Base-by-base conservation (phyloP, 1,140 invertebrate species). In the Diabrotica undecimpunctata region DNA sequence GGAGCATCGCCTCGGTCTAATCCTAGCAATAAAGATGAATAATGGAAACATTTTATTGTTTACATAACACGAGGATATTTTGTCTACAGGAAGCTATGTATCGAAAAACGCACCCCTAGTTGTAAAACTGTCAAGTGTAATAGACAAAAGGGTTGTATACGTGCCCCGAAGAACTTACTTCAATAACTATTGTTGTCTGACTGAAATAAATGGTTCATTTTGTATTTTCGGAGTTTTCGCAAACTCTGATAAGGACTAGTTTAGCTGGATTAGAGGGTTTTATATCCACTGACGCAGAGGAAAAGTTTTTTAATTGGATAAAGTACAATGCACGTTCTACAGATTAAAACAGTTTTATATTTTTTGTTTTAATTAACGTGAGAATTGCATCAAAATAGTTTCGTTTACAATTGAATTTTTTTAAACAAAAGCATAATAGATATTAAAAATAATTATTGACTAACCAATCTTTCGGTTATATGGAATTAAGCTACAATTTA, bases 51-150 rank as follows among this genome's bases (percentile, higher is more conserved):
- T 46, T 46, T 46, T 46, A 46, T 46, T 46, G 41, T 46, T 46
- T 46, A 46, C 41, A 46, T 46, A 46, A n/a, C n/a, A n/a, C 41
- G n/a, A 46, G 41, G 41, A 46, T 46, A 46, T 46, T 46, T 46
- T 46, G 41, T 46, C 41, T 46, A n/a, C 41, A 46, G 41, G 41
- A 46, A 46, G 41, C n/a, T 6, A 46, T 46, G 41, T 46, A 46
- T 46, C 41, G 41, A 46, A 46, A 46, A 46, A 46, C 41, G 41
- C n/a, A n/a, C 41, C n/a, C n/a, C 8, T 8, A n/a, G 41, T 46
- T 46, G 41, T 46, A 46, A 46, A 46, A 46, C 41, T 46, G 41
- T 46, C 41, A 46, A 46, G n/a, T 46, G 41, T 46, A 46, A 46
- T 46, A n/a, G 41, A 46, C 41, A 46, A 46, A 46, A 46, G 41